These are phyloP conservation scores for Mastomys natalensis DNA, from an alignment of 2,113 vertebrate species.

Conservation along the genomic window DNA sequence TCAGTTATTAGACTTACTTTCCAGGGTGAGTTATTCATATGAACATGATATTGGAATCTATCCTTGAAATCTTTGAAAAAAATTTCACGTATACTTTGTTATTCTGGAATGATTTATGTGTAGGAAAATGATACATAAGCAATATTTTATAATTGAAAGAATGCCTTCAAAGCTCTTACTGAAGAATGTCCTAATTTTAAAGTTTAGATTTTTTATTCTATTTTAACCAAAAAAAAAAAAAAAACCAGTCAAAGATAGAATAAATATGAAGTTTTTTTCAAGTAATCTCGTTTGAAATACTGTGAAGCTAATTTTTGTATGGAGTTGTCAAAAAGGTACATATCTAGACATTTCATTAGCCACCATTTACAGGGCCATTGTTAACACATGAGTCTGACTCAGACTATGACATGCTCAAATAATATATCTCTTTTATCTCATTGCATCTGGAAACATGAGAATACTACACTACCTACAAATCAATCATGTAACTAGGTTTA, in stretches of 20 bases:
- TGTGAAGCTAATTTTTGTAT: conserved; percentile 39
- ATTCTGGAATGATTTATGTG: neutral
- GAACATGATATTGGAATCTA: neutral
- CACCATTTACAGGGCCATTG: conserved; percentile 71
- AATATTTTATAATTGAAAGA: conserved; percentile 26
- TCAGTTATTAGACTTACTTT: neutral
- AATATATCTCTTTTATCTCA: conserved; percentile 6
- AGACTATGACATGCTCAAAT: conserved; percentile 76
- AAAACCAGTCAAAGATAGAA: neutral
- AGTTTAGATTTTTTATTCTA: neutral
- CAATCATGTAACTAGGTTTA: neutral
- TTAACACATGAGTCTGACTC: conserved; percentile 82
- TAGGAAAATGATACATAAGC: conserved; percentile 15
- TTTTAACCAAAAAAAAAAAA: neutral
- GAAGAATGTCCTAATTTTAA: neutral
- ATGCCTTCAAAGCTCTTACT: neutral
- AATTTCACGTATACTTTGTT: conserved; percentile 37
- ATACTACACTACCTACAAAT: conserved; percentile 15
- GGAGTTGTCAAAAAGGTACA: conserved; percentile 39
- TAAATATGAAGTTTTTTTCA: neutral
- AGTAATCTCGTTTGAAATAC: conserved; percentile 73
- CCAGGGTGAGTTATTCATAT: neutral
- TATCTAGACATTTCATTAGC: conserved; percentile 19
- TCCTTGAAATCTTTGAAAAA: neutral
- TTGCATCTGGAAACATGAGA: neutral